Evolutionary conservation across 1,140 invertebrate species (phyloP).

Genomic region (Psix sp.): DNA sequence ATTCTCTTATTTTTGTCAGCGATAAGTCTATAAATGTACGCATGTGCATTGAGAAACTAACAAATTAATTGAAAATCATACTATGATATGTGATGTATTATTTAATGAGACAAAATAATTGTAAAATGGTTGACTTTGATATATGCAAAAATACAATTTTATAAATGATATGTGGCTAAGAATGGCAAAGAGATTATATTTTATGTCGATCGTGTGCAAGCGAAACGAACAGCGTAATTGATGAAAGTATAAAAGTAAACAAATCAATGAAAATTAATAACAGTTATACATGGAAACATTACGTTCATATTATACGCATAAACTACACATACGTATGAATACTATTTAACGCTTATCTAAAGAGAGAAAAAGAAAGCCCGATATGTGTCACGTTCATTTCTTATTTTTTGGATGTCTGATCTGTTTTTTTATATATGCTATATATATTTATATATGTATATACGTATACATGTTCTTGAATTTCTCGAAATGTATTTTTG

Average conservation of each 20-base stretch:
- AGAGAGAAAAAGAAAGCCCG: conserved; percentile 62
- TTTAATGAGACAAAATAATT: conserved; percentile 29
- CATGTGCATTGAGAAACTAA: conserved; percentile 1
- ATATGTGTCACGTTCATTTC: conserved; percentile 14
- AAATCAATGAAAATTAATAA: conserved; percentile 27
- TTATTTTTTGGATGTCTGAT: conserved; percentile 35
- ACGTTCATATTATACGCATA: conserved; percentile 43
- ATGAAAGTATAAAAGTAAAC: conserved; percentile 47
- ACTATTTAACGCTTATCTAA: conserved; percentile 72
- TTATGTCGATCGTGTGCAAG: conserved; percentile 52
- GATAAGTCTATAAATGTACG: conserved; percentile 16
- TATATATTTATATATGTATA: conserved; percentile 4
- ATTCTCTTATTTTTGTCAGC: conserved; percentile 35
- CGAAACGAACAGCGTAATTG: conserved; percentile 19
- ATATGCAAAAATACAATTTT: conserved; percentile 13
- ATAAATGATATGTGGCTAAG: conserved; percentile 13
- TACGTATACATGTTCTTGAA: conserved; percentile 18
- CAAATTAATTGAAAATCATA: conserved; percentile 16
- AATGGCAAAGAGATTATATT: conserved; percentile 66
- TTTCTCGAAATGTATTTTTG: not conserved
- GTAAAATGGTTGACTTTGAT: conserved; percentile 22
- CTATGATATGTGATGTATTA: conserved; percentile 44
- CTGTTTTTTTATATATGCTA: not conserved
- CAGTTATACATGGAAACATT: conserved; percentile 36
- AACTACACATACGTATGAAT: conserved; percentile 59